Conservation (phyloP, 2,113 vertebrate genomes). For the Malurus alboscapulatus region DNA sequence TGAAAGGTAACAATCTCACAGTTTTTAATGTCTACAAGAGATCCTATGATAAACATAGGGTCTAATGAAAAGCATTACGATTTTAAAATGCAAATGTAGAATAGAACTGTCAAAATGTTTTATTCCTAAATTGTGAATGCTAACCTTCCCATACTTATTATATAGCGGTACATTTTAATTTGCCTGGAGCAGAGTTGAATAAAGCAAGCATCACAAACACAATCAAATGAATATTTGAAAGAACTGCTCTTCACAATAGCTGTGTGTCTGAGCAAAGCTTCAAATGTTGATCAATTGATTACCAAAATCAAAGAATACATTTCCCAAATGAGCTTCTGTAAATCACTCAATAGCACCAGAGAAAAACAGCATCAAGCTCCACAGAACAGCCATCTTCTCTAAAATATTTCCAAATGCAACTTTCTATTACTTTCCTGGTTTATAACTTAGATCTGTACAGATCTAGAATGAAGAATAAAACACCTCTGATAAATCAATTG, state of each 20-base stretch:
- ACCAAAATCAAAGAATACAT: slow-evolving; percentile 48
- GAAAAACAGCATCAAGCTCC: neutral
- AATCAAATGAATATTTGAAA: slow-evolving; percentile 44
- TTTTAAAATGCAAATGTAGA: slow-evolving; percentile 56
- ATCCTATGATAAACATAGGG: neutral
- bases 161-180: slow-evolving; percentile 46
- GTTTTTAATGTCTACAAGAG: neutral
- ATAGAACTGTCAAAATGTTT: slow-evolving; percentile 65
- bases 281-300: slow-evolving; percentile 49
- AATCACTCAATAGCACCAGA: slow-evolving; percentile 6
- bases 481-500: neutral
- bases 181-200: slow-evolving; percentile 33
- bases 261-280: slow-evolving; percentile 6
- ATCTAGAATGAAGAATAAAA: slow-evolving; percentile 20
- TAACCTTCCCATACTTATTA: slow-evolving; percentile 55
- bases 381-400: neutral
- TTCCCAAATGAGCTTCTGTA: slow-evolving; percentile 38
- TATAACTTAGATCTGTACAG: slow-evolving; percentile 57
- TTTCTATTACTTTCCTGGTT: slow-evolving; percentile 63
- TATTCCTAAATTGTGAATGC: slow-evolving; percentile 32
- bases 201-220: slow-evolving; percentile 44
- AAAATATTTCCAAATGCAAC: slow-evolving; percentile 42
- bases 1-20: slow-evolving; percentile 36
- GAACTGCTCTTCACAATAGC: neutral
- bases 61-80: slow-evolving; percentile 34